Percentiles rank a stretch among this genome's conserved stretches.
phyloP scores from a whole-genome alignment of 2,113 vertebrate genomes.

The Solenodon paradoxus region DNA sequence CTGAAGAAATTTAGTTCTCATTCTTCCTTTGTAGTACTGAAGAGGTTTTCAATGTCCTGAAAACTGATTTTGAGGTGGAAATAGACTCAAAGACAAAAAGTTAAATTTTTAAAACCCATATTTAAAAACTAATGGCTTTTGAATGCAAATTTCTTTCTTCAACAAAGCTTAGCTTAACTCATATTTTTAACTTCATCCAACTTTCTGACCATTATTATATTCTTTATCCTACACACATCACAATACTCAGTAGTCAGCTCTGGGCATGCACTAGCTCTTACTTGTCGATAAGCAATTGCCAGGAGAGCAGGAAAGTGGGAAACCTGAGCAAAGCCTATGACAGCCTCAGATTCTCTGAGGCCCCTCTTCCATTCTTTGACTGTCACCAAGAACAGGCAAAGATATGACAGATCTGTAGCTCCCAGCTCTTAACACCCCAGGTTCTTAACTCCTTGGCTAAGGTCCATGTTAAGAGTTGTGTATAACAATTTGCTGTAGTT shows the following conservation, averaged over 20 bases:
- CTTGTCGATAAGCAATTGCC: not conserved
- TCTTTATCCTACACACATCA: not conserved
- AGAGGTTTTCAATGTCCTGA: not conserved
- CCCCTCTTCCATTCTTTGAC: not conserved
- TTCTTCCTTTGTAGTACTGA: not conserved
- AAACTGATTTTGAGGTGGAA: conserved; percentile 7
- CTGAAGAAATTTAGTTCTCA: not conserved
- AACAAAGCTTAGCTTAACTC: not conserved
- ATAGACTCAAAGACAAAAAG: not conserved
- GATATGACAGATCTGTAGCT: not conserved
- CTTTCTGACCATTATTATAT: not conserved
- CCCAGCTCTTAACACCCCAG: not conserved
- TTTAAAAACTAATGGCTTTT: not conserved
- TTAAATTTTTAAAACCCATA: conserved; percentile 15
- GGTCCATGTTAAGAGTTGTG: not conserved
- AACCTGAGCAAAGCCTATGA: not conserved
- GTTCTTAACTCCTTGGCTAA: conserved; percentile 19
- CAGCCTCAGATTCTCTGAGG: not conserved
- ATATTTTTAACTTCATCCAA: not conserved
- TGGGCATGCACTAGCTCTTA: not conserved
- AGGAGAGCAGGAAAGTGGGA: not conserved
- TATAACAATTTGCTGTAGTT: not conserved
- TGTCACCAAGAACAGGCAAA: not conserved
- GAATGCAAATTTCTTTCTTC: not conserved
- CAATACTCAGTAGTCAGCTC: not conserved